phyloP scores from a whole-genome alignment of 35 echinoderm and acorn worm genomes.

The Ophioderma brevispina region DNA sequence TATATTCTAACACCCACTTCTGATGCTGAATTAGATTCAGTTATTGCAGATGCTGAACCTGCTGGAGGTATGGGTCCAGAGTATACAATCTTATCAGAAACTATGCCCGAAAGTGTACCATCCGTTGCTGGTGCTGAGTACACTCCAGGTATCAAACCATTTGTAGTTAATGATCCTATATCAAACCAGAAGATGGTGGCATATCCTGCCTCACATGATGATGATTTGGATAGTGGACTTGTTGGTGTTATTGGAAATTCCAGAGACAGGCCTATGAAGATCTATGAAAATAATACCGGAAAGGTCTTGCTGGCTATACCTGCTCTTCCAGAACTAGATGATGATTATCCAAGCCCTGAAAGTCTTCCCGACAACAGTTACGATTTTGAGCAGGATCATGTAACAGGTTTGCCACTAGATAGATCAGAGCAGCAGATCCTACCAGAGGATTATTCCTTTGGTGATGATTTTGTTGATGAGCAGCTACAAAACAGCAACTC shows the following conservation, averaged over 20 bases:
- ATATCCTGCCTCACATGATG: slow-evolving; percentile 15
- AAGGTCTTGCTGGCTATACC: slow-evolving; percentile 18
- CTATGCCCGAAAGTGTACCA: slow-evolving; percentile 26
- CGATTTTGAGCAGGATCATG: neutral
- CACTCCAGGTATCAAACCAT: neutral
- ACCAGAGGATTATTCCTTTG: neutral
- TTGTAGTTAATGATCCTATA: slow-evolving; percentile 31
- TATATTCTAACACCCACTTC: slow-evolving; percentile 39
- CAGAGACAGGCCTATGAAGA: slow-evolving; percentile 35
- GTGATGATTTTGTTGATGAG: neutral
- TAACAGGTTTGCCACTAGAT: neutral
- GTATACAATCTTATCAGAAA: slow-evolving; percentile 14
- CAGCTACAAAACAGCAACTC: slow-evolving; percentile 25
- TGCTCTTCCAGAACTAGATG: neutral
- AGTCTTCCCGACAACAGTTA: neutral
- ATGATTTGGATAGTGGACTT: slow-evolving; percentile 17
- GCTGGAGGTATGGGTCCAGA: slow-evolving; percentile 1
- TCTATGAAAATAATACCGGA: slow-evolving; percentile 37
- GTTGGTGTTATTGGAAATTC: slow-evolving; percentile 39
- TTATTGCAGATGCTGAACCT: neutral
- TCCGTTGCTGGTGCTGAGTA: neutral
- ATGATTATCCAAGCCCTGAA: neutral
- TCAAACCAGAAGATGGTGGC: slow-evolving; percentile 57
- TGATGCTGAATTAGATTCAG: neutral
- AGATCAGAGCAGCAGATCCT: neutral